Evolutionary conservation across 2,888 invertebrate genomes (phyloP), one percentile per base, ranked within the genome.

Genomic region (Eudemis profundana): DNA sequence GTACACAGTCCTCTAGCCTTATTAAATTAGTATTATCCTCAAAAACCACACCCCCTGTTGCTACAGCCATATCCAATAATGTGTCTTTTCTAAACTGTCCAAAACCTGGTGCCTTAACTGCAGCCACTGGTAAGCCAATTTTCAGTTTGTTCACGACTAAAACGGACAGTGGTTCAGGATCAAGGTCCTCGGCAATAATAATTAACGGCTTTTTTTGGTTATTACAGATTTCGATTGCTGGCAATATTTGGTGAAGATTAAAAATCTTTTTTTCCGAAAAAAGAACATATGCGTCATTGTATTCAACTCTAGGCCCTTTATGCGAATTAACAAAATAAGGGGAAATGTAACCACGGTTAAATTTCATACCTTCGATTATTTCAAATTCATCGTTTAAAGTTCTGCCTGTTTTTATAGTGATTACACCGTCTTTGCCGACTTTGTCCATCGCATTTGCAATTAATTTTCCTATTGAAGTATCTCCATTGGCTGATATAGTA

Each of bases 391-490:
- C 99, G 65, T 93, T 93, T 61, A 99, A 90, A 0, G 99, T 99
- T 93, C 99, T 99, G 12, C 99, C 99, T 88, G 99, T 99, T 90
- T 99, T 99, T 0, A 99, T 99, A 5, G 99, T 99, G 70, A 99
- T 98, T 27, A 99, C 98, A 61, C 99, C 99, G 86, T 99, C 98
- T 80, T 97, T 96, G 4, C 99, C 99, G 59, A 99, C 99, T 85
- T 93, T 95, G 77, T 97, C 96, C 98, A 99, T 99, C 21, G 99
- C 99, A 79, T 96, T 95, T 21, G 99, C 97, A 74, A 99, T 99
- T 29, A 99, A 93, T 74, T 95, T 95, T 47, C 99, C 99, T 74
- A 99, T 95, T 1, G 94, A 93, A 69, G 89, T 93, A 86, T 99
- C 99, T 5, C 99, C 99, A 88, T 99, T 99, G 1, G 99, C 99